Conservation (phyloP, 2,113 vertebrate species). For the Neodontobutis hainanensis region DNA sequence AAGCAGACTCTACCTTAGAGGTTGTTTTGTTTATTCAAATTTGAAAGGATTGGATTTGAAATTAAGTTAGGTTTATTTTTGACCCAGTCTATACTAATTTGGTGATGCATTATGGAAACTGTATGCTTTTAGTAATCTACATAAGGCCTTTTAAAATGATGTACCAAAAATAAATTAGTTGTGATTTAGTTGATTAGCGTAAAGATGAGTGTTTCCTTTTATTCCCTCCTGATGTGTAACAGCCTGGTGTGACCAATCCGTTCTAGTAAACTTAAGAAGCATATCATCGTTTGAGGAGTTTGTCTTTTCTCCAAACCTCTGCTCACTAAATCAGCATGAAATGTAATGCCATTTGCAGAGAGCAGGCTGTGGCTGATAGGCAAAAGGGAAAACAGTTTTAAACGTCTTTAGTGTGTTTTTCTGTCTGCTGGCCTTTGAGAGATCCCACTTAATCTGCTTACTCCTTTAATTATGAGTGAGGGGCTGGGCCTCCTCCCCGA, state of each 20-base stretch:
- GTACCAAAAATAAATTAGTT: neutral
- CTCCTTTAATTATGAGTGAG: slow-evolving; percentile 82
- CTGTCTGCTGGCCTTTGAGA: slow-evolving; percentile 75
- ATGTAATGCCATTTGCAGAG: slow-evolving; percentile 83
- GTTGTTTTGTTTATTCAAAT: slow-evolving; percentile 62
- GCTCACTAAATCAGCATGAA: slow-evolving; percentile 83
- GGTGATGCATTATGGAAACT: neutral
- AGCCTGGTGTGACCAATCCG: slow-evolving; percentile 74
- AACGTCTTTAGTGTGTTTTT: slow-evolving; percentile 77
- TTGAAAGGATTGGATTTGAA: slow-evolving; percentile 47
- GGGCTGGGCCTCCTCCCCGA: slow-evolving; percentile 75
- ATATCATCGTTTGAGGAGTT: slow-evolving; percentile 72
- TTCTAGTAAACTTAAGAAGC: slow-evolving; percentile 71
- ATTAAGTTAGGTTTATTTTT: slow-evolving; percentile 40
- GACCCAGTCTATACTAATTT: slow-evolving; percentile 18
- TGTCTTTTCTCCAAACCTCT: slow-evolving; percentile 65
- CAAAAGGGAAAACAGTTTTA: slow-evolving; percentile 64
- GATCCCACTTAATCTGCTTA: slow-evolving; percentile 81
- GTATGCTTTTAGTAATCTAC: neutral
- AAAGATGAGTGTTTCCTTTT: neutral
- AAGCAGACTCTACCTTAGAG: slow-evolving; percentile 58
- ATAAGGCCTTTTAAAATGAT: neutral
- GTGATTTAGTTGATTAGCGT: slow-evolving; percentile 14
- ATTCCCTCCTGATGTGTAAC: slow-evolving; percentile 39
- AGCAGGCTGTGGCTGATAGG: slow-evolving; percentile 43